Conservation (phyloP, 2,888 invertebrate species). For the Phrixothrix hirtus region DNA sequence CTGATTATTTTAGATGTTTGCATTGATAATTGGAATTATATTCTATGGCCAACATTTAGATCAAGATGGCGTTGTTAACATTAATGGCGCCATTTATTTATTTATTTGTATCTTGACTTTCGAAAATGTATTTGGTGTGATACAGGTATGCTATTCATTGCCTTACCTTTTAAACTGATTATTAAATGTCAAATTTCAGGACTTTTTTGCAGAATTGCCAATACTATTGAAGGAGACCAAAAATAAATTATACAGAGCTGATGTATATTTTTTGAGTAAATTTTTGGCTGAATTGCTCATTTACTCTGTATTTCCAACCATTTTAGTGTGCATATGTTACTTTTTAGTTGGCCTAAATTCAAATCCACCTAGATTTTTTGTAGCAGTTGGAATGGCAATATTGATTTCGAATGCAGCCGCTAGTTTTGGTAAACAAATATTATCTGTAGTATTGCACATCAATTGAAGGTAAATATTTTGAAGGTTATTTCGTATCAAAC, state of each 20-base stretch:
- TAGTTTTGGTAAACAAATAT: no score
- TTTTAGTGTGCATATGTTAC: conserved; percentile 83
- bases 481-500: conserved; percentile 2
- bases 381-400: conserved; percentile 73
- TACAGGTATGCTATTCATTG: conserved; percentile 72
- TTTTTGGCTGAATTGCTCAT: conserved; percentile 87
- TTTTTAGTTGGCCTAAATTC: conserved; percentile 86
- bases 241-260: conserved; percentile 88
- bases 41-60: conserved; percentile 81
- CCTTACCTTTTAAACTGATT: background rate
- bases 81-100: conserved; percentile 89
- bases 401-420: conserved; percentile 86
- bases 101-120: conserved; percentile 94
- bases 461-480: no score
- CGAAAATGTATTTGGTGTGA: conserved; percentile 90
- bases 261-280: conserved; percentile 89
- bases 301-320: conserved; percentile 78
- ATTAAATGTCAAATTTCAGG: conserved; percentile 62
- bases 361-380: conserved; percentile 69
- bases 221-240: conserved; percentile 87
- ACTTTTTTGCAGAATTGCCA: conserved; percentile 86
- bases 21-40: conserved; percentile 81
- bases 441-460: no score
- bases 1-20: conserved; percentile 42
- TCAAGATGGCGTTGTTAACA: conserved; percentile 91